These are phyloP conservation scores for Epinephelus malabaricus DNA, from an alignment of 2,797 vertebrate genomes.

Conservation along the genomic window DNA sequence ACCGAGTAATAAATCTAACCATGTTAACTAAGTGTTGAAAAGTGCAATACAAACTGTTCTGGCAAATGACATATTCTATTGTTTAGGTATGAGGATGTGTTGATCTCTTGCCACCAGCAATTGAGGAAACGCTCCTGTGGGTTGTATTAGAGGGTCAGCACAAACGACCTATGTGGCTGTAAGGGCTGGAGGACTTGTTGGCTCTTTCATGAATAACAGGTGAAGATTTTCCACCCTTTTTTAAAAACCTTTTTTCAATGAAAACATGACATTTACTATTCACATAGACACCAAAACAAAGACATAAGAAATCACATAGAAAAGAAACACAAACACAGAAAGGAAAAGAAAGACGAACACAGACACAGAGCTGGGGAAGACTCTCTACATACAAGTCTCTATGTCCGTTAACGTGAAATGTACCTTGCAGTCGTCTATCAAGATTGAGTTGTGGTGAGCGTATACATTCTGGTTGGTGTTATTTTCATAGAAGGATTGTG, in stretches of 20 bases:
- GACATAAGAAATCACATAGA: slow-evolving; percentile 52
- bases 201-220: slow-evolving; percentile 74
- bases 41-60: too few relatives aligned
- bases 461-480: slow-evolving; percentile 96
- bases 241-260: slow-evolving; percentile 38
- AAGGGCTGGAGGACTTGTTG: too few relatives aligned
- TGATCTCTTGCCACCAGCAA: too few relatives aligned
- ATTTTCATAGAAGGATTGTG: slow-evolving; percentile 94
- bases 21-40: too few relatives aligned
- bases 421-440: slow-evolving; percentile 99
- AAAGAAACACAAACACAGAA: slow-evolving; percentile 61
- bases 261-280: slow-evolving; percentile 58
- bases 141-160: too few relatives aligned
- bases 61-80: too few relatives aligned
- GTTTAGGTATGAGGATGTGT: too few relatives aligned
- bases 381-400: slow-evolving; percentile 96
- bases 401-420: slow-evolving; percentile 96
- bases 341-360: slow-evolving; percentile 58
- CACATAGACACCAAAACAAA: slow-evolving; percentile 57
- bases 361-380: slow-evolving; percentile 74
- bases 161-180: too few relatives aligned
- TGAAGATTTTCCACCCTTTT: slow-evolving; percentile 55
- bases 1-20: too few relatives aligned
- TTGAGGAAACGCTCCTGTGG: too few relatives aligned
- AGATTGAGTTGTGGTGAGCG: slow-evolving; percentile 93